Evolutionary conservation across 2,888 invertebrate genomes (phyloP).

Genomic region (Apodemia mormo): DNA sequence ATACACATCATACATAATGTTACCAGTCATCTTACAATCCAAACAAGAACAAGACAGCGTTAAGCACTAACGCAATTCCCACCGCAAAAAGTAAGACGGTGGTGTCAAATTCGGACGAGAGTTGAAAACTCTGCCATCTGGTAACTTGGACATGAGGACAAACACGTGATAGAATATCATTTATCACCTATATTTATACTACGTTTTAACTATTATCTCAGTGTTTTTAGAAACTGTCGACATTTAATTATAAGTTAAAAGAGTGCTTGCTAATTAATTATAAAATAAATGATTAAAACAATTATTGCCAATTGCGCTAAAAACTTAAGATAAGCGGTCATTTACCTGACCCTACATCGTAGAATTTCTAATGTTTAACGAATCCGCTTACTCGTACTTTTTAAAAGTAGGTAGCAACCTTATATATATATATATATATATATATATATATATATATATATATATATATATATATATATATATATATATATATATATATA

Average conservation of each 20-base stretch:
- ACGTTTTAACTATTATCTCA: neutral
- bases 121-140: neutral
- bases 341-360: neutral
- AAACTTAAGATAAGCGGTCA: constrained; percentile 1
- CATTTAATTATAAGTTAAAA: constrained; percentile 9
- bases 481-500: no score
- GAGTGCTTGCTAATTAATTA: constrained; percentile 5
- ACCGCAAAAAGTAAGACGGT: no score
- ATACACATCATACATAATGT: no score
- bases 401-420: neutral
- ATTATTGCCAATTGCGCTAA: neutral
- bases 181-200: neutral
- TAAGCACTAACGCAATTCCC: no score
- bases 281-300: constrained; percentile 10
- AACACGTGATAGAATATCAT: neutral
- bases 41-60: no score
- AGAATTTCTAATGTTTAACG: neutral
- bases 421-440: no score
- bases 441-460: no score
- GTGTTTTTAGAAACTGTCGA: constrained; percentile 4
- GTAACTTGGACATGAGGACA: neutral
- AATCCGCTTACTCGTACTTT: neutral
- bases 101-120: no score
- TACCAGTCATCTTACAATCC: no score
- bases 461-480: no score